Base-by-base conservation (phyloP, 2,888 invertebrate species). In the Mantis religiosa region DNA sequence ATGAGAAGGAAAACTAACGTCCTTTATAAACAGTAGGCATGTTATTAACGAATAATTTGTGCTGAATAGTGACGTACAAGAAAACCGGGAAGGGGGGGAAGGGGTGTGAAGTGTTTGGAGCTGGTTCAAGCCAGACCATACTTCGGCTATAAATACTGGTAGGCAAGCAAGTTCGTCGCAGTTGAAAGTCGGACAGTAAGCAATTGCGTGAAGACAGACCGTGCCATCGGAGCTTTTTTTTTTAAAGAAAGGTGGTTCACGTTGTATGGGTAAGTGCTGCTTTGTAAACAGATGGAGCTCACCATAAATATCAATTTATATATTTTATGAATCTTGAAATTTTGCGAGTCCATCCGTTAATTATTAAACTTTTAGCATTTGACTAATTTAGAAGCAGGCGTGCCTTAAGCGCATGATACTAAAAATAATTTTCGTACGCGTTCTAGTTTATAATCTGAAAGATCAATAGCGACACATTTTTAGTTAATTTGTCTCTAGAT, bases 261-360 rank as follows among this genome's bases (percentile, higher is more conserved):
- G 84, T 90, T 90, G 89, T 90, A 90, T 90, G 90, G 90, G 90
- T 90, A 88, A 90, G 90, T 87, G 41, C 25, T 71, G 20, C 6
- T 71, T 3, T 20, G 25, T 1, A 71, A 25, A 71, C 4, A 8
- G 54, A 6, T 25, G 2, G 54, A 20, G 1, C 25, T 20, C 20
- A 20, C 54, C 20, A 14, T 20, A 71, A 41, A 1, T 41, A 12
- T 41, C 6, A 41, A 41, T 41, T 12, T 12, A 41, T 34, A 2
- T 34, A 7, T 34, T 7, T 34, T n/a, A n/a, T n/a, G n/a, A n/a
- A n/a, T n/a, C n/a, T n/a, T n/a, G n/a, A n/a, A n/a, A n/a, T n/a
- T n/a, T n/a, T n/a, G n/a, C n/a, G n/a, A n/a, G n/a, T 41, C 12
- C 12, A 6, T 12, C 41, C 3, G 6, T 12, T 12, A 41, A 41